A percentile compares a stretch with the other conserved stretches of the same genome.
These are phyloP conservation scores for Conus betulinus DNA, from an alignment of 1,140 invertebrate genomes.

Conservation along the genomic window DNA sequence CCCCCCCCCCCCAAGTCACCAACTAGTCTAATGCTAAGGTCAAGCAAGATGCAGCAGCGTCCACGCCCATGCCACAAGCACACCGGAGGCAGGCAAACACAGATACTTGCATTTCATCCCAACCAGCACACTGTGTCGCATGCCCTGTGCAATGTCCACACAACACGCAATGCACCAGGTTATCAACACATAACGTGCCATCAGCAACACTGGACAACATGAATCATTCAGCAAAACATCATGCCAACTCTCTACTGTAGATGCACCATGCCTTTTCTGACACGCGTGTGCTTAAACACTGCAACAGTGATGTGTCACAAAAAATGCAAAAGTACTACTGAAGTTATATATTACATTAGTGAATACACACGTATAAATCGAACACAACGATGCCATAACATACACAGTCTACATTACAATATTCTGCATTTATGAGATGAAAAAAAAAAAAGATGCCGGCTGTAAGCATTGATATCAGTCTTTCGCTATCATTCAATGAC, in stretches of 20 bases:
- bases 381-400: not conserved
- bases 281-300: not conserved
- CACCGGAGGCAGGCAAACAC: not conserved
- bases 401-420: not conserved
- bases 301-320: not conserved
- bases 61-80: not conserved
- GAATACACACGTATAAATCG: not conserved
- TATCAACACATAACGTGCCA: not conserved
- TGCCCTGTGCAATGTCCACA: not conserved
- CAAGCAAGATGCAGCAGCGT: not conserved
- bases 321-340: not conserved
- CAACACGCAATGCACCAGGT: not conserved
- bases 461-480: no score
- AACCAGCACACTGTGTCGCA: not conserved
- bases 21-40: not conserved
- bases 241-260: not conserved
- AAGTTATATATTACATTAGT: not conserved
- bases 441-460: not conserved
- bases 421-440: not conserved
- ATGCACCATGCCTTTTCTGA: not conserved
- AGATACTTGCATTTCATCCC: slow-evolving; percentile 24
- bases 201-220: not conserved
- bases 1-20: not conserved
- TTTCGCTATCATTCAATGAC: no score
- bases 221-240: not conserved